Evolutionary conservation across 2,113 vertebrate species (phyloP), one percentile per base, ranked within the genome.

Genomic region (Pollachius pollachius): DNA sequence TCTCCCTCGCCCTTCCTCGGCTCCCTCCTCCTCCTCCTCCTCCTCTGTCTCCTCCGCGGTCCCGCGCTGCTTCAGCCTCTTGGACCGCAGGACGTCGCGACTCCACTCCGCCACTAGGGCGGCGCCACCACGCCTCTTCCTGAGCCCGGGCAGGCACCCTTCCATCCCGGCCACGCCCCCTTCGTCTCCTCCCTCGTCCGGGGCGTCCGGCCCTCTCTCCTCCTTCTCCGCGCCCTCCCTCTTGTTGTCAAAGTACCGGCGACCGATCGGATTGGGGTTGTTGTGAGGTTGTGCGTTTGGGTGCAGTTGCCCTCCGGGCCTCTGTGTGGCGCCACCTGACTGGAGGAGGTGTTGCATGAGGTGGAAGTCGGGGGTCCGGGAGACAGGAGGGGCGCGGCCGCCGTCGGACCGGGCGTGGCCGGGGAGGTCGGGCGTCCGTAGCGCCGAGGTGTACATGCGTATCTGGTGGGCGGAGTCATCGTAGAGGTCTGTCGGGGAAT

Each of bases 341-440:
- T 92, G 91, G 21, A 91, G 82, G 65, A 91, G 90, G 64, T 89
- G 90, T 57, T 90, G 90, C 69, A 92, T 89, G 68, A 92, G 75
- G 59, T 89, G 84, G 68, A 89, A 91, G 3, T 80, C 78, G 0
- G 87, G 81, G 9, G 87, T 75, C 34, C 85, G 73, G 2, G 86
- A 90, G 18, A 82, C 65, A 4, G 80, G 70, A 72, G 83, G 15
- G 41, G 82, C 73, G 34, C 79, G 81, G 41, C 75, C 70, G 63
- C 77, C 65, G 11, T 71, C 60, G 15, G 79, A 57, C 52, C 75
- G 83, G 15, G 83, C 64, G 52, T 80, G 71, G 70, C 75, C 77
- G 30, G 85, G 61, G 60, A 86, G 67, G 59, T 87, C 87, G 11
- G 88, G 19, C 0, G 89, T 82, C 75, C 82, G 81, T 59, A 81